phyloP scores from a whole-genome alignment of 2,113 vertebrate species.

The Eulemur rufifrons region DNA sequence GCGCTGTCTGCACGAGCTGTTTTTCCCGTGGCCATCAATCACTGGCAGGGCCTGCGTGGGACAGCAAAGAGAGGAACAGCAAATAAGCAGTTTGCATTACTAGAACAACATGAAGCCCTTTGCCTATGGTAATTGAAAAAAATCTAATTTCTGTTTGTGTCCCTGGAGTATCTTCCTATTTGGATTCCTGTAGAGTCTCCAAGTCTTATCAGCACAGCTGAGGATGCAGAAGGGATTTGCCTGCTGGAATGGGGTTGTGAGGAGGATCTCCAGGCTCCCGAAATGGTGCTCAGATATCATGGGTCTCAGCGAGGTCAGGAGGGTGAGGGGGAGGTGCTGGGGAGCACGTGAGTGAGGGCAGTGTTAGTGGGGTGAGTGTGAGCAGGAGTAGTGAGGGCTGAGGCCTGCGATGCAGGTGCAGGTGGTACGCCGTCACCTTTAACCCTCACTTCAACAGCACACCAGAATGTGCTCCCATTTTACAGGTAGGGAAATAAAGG shows the following conservation, averaged over 20 bases:
- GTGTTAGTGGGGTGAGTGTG: background rate
- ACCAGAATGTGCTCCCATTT: background rate
- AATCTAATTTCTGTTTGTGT: slow-evolving; percentile 24
- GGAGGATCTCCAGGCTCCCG: background rate
- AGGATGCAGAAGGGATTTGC: background rate
- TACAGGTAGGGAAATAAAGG: background rate
- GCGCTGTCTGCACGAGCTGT: fast-evolving
- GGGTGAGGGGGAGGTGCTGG: background rate
- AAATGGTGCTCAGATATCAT: background rate
- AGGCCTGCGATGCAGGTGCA: background rate
- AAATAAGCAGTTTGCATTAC: slow-evolving; percentile 43
- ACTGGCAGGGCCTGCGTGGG: background rate
- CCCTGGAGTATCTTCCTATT: slow-evolving; percentile 42
- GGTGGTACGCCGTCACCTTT: background rate
- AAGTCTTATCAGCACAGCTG: slow-evolving; percentile 14
- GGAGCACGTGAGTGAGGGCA: background rate
- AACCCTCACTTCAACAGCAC: background rate
- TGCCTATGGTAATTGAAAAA: slow-evolving; percentile 45
- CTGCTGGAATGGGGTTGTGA: background rate
- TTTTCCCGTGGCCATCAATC: background rate
- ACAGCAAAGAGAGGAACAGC: background rate
- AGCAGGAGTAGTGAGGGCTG: background rate
- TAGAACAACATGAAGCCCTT: slow-evolving; percentile 36
- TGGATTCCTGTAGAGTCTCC: slow-evolving; percentile 32
- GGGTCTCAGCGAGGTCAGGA: background rate